Base-by-base conservation (phyloP, 2,113 vertebrate species). In the Tachysurus fulvidraco region DNA sequence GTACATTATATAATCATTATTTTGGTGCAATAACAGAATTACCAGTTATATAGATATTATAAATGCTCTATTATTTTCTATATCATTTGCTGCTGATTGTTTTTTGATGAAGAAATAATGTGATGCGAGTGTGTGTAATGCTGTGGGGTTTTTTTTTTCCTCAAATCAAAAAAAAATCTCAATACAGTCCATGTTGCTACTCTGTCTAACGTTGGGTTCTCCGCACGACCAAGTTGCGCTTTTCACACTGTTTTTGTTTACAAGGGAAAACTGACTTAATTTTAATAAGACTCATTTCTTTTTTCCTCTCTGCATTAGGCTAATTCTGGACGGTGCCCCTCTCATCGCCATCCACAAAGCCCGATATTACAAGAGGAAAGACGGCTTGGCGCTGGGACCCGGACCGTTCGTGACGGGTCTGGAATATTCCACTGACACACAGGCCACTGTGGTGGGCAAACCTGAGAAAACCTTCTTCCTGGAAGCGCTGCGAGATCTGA, bases 261-360 rank as follows among this genome's bases (percentile, higher is more conserved):
- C 55, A 57, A 17, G 55, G 14, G 55, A 57, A 57, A 17, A 57
- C 55, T 57, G 55, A 57, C 55, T 62, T 19, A 21, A 8, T 60
- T 4, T 23, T 19, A 21, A 4, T 60, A 28, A 25, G 14, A 62
- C 6, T 80, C 50, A 21, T 7, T 50, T 44, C 69, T 21, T 23
- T 73, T 4, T 36, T 36, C 52, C 4, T 21, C 28, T 83, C 82
- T 0, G 88, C 78, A 73, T 1, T 13, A 99, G 98, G 90, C 90
- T 99, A 89, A 92, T 97, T 82, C 92, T 99, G 88, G 93, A 96
- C 0, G 98, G 98, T 0, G 98, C 98, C 0, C 97, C 97, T 69
- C 96, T 99, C 81, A 97, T 99, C 74, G 97, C 98, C 0, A 96
- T 99, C 91, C 98, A 99, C 86, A 99, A 98, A 93, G 97, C 97